Evolutionary conservation across 2,797 vertebrate species (phyloP).

Genomic region (Lacerta agilis): DNA sequence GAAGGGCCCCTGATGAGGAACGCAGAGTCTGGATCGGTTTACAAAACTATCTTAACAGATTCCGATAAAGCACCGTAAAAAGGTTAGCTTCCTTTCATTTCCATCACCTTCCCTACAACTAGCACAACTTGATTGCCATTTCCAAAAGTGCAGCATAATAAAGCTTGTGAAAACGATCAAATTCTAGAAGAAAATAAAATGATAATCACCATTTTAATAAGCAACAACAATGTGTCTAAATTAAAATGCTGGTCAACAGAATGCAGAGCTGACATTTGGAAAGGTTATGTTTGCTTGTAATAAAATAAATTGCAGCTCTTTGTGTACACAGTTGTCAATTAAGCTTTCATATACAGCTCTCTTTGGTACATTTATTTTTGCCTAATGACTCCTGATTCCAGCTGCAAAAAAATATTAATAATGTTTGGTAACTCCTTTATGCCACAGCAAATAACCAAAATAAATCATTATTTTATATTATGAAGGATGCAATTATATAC

Average conservation of each 20-base stretch:
- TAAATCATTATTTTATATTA: conserved; percentile 34
- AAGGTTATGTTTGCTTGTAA: conserved; percentile 75
- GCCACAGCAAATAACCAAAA: conserved; percentile 52
- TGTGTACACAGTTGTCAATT: conserved; percentile 72
- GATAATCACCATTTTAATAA: conserved; percentile 6
- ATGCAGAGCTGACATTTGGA: conserved; percentile 69
- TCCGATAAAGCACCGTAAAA: neutral
- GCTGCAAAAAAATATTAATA: conserved; percentile 60
- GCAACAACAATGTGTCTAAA: conserved; percentile 54
- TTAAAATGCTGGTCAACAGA: conserved; percentile 71
- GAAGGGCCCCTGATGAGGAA: too few species aligned
- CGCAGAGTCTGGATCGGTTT: too few species aligned
- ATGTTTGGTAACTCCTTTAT: conserved; percentile 52
- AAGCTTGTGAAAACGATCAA: neutral
- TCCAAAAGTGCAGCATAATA: neutral
- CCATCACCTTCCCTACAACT: neutral
- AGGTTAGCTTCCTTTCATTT: neutral
- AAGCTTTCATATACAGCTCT: conserved; percentile 65
- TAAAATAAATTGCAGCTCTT: conserved; percentile 70
- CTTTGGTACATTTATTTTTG: conserved; percentile 65
- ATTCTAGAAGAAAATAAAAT: neutral
- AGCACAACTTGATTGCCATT: neutral
- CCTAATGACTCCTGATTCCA: conserved; percentile 58
- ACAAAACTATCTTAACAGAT: neutral
- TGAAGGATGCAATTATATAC: conserved; percentile 32